Evolutionary conservation across 2,888 invertebrate genomes (phyloP).

Genomic region (Folsomia candida): DNA sequence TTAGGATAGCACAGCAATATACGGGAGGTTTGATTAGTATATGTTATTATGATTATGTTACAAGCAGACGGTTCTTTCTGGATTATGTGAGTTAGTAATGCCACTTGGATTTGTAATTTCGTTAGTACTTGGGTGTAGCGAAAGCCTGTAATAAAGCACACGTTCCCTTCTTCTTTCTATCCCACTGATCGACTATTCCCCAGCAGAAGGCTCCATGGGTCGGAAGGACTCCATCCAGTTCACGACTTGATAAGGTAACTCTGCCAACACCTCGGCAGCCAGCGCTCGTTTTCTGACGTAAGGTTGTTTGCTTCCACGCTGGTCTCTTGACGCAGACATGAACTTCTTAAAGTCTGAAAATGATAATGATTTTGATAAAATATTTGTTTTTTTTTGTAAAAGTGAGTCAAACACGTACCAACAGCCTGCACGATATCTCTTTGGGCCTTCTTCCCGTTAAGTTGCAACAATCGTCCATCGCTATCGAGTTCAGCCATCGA

Average conservation of each 20-base stretch:
- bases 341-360: constrained; percentile 11
- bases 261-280: constrained; percentile 11
- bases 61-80: constrained; percentile 1
- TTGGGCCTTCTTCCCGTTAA: constrained; percentile 57
- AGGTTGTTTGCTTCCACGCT: background rate
- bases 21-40: background rate
- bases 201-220: background rate
- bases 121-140: background rate
- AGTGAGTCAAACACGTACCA: too few species aligned
- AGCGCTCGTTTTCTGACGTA: constrained; percentile 8
- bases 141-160: background rate
- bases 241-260: constrained; percentile 9
- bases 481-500: constrained; percentile 64
- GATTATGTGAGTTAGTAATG: background rate
- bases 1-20: background rate
- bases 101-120: background rate
- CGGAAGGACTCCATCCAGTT: constrained; percentile 15
- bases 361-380: background rate
- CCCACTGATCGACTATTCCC: background rate
- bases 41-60: constrained; percentile 1
- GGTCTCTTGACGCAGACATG: background rate
- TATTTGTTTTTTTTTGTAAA: too few species aligned
- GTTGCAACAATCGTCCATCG: constrained; percentile 55
- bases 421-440: constrained; percentile 63
- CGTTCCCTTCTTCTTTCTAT: background rate